Evolutionary conservation across 2,797 vertebrate genomes (phyloP), one percentile per base, ranked within the genome.

Genomic region (Girardinus metallicus): DNA sequence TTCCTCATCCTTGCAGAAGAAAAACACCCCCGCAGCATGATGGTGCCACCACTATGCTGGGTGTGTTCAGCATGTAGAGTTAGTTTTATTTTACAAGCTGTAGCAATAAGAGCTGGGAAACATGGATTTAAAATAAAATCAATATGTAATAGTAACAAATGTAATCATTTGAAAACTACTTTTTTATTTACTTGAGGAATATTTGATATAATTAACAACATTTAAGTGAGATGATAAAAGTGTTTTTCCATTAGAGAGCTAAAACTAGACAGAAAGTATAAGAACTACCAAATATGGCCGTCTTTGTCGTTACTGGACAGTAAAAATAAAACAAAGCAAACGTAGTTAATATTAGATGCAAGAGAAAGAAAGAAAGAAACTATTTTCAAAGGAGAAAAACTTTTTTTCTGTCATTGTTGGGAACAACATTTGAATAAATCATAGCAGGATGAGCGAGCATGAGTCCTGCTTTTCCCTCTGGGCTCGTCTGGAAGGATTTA

Each of bases 391-490:
- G 29, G 36, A 46, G 36, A 41, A 74, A 57, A 71, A 21, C 51
- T 31, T 64, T 72, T 74, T 26, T 23, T 44, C 62, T 6, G 76
- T 72, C 8, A n/a, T 62, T 68, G 76, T 44, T 39, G 41, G 49
- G 62, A 29, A 13, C 72, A 26, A 26, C 18, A 74, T 60, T 2
- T 21, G 16, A 71, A 44, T 53, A 53, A 49, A 47, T 57, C 41
- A 70, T 23, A 47, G 16, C 53, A 64, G 15, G 16, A 39, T 47
- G 44, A 78, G 7, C 5, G 4, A 1, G 29, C 1, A 6, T 62
- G 43, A 73, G 75, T 76, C n/a, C 66, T 75, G 60, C 74, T 66
- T 82, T 75, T 81, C 77, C 31, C 51, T 62, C 44, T 49, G 75
- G 43, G 64, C 36, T 29, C 46, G 73, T 41, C 74, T 44, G 46